Base-by-base conservation (phyloP, 2,113 vertebrate genomes). In the Polyodon spathula region DNA sequence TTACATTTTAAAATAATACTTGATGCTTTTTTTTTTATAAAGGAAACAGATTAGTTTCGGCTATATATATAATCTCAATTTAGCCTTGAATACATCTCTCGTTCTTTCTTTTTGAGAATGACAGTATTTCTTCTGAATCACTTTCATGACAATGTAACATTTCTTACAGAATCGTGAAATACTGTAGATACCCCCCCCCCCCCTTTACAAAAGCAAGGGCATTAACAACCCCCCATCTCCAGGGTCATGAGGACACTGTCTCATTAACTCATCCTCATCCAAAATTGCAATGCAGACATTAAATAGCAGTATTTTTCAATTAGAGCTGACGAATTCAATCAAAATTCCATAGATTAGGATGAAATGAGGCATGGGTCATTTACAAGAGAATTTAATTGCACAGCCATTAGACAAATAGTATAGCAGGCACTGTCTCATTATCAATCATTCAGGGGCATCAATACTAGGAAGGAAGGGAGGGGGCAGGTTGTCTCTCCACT, bases 261-360 rank as follows among this genome's bases (percentile, higher is more conserved):
- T 95, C 91, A 90, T 93, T 92, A 93, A 86, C 80, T 71, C 79
- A 63, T 74, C 79, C 82, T 77, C 76, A 84, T 85, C 82, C 84
- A 81, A 80, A 84, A 86, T 88, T 87, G 92, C 91, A 80, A 83
- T 85, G 90, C 90, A 87, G 90, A 91, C 92, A 95, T 94, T 94
- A 93, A 94, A 94, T 88, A 78, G 92, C 93, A 92, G 93, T 97
- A 95, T 97, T 98, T 97, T 98, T 97, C 95, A 98, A 97, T 98
- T 97, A 97, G 91, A 83, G 88, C 91, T 86, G 94, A 95, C 93
- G 94, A 97, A 97, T 98, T 94, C 92, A 97, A 97, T 97, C 93
- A 97, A 97, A 97, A 89, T 91, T 97, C 92, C 92, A 95, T 93
- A 96, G 94, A 97, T 96, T 94, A 93, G 93, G 92, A 94, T 88